A percentile compares a stretch with the other conserved stretches of the same genome.
Evolutionary conservation across 2,797 vertebrate species (phyloP).

Genomic region (Cetoscarus ocellatus): DNA sequence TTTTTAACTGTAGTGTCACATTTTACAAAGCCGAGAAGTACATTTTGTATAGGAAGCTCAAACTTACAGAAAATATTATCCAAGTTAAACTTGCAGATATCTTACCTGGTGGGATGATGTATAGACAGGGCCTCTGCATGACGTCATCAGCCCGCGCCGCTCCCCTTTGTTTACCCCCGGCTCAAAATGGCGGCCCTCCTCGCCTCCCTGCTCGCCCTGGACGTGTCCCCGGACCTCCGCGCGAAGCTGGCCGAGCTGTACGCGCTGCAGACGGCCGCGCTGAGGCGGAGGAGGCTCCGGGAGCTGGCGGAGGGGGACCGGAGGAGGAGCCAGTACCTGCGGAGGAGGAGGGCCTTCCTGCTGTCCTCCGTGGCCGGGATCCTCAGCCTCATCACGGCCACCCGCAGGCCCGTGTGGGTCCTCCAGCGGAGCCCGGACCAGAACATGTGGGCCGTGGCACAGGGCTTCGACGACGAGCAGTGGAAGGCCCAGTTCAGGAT

Average conservation of each 20-base stretch:
- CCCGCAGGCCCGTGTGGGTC: constrained; percentile 44
- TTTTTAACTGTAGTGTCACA: too few species aligned
- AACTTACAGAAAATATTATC: neutral
- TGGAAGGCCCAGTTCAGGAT: constrained; percentile 61
- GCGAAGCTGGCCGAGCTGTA: constrained; percentile 16
- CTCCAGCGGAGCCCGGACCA: constrained; percentile 11
- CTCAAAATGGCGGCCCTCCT: neutral
- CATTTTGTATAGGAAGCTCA: too few species aligned
- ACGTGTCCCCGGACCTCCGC: neutral
- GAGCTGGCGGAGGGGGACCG: constrained; percentile 41
- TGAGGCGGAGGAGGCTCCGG: constrained; percentile 38
- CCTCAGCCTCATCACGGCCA: constrained; percentile 41
- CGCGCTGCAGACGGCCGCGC: constrained; percentile 23
- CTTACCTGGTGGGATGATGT: too few species aligned
- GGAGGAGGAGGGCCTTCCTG: constrained; percentile 51
- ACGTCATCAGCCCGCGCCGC: neutral
- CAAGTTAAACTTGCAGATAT: neutral
- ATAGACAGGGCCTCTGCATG: fast-evolving
- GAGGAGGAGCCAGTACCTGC: constrained; percentile 51
- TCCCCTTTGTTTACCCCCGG: constrained; percentile 1
- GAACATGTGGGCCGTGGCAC: constrained; percentile 46
- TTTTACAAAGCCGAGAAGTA: too few species aligned
- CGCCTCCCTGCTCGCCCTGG: neutral
- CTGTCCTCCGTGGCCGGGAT: constrained; percentile 50
- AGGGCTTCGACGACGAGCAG: constrained; percentile 43